A percentile compares a stretch with the other conserved stretches of the same genome.
Evolutionary conservation across 2,888 invertebrate species (phyloP).

Genomic region (Thysanoteuthis rhombus): DNA sequence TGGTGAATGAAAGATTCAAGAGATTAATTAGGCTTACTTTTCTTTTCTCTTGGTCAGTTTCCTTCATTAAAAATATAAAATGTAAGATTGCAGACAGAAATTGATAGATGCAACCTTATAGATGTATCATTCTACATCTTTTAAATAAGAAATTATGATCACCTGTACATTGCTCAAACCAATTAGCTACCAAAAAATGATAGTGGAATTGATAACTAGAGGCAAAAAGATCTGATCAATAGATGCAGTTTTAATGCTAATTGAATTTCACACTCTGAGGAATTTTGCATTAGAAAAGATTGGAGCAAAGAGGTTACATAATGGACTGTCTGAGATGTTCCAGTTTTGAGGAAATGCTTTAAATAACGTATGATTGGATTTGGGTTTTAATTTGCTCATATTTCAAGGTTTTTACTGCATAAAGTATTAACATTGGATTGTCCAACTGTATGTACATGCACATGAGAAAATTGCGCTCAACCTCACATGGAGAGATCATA

Average conservation of each 20-base stretch:
- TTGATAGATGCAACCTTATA: neutral
- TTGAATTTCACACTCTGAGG: neutral
- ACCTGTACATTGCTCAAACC: neutral
- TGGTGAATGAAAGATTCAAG: no score
- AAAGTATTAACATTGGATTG: neutral
- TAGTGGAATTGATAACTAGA: neutral
- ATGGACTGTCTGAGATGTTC: neutral
- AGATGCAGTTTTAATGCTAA: neutral
- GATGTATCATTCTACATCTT: neutral
- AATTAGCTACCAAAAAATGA: neutral
- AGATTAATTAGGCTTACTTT: no score
- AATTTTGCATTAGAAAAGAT: neutral
- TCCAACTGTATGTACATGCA: neutral
- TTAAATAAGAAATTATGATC: neutral
- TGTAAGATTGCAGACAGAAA: neutral
- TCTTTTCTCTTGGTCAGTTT: no score
- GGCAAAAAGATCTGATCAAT: neutral
- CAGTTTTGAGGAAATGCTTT: neutral
- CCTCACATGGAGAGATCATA: no score
- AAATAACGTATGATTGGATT: neutral
- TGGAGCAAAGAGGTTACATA: neutral
- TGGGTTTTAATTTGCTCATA: neutral
- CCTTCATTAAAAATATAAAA: neutral
- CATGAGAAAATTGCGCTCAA: no score
- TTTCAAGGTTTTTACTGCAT: neutral